Conservation (phyloP, 2,113 vertebrate species). For the Puffinus mauretanicus region DNA sequence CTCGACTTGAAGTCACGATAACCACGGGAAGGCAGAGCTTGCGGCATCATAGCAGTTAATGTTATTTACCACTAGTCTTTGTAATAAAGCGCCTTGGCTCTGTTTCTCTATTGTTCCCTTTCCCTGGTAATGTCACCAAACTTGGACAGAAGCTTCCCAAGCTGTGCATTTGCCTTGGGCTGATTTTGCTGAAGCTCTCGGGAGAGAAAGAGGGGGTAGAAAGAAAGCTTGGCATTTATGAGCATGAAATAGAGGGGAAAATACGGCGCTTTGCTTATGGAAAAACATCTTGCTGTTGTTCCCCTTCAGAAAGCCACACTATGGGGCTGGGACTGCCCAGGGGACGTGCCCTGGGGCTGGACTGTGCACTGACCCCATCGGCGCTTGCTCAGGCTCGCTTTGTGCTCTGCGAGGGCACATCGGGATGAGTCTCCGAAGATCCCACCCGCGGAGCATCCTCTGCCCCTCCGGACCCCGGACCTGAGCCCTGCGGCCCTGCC, state of each 20-base stretch:
- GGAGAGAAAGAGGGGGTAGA: background rate
- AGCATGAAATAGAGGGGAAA: background rate
- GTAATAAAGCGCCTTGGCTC: background rate
- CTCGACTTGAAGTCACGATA: background rate
- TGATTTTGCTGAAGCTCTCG: background rate
- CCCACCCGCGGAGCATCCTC: background rate
- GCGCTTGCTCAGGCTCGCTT: background rate
- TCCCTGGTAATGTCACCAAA: slow-evolving; percentile 40
- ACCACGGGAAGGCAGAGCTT: background rate
- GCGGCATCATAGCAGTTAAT: background rate
- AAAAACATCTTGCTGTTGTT: background rate
- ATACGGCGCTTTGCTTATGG: background rate
- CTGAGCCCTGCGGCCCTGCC: fast-evolving
- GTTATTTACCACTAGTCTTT: background rate
- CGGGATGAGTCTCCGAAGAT: background rate
- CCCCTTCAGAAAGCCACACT: background rate
- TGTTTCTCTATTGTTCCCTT: slow-evolving; percentile 38
- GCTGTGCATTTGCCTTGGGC: slow-evolving; percentile 43
- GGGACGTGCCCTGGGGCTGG: background rate
- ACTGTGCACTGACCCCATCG: fast-evolving
- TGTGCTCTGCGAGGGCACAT: background rate
- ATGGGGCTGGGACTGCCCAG: background rate
- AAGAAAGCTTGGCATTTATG: background rate
- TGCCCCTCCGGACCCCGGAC: fast-evolving
- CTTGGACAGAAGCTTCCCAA: slow-evolving; percentile 51